Evolutionary conservation across 2,888 invertebrate species (phyloP).

Genomic region (Sarcophaga caerulescens): DNA sequence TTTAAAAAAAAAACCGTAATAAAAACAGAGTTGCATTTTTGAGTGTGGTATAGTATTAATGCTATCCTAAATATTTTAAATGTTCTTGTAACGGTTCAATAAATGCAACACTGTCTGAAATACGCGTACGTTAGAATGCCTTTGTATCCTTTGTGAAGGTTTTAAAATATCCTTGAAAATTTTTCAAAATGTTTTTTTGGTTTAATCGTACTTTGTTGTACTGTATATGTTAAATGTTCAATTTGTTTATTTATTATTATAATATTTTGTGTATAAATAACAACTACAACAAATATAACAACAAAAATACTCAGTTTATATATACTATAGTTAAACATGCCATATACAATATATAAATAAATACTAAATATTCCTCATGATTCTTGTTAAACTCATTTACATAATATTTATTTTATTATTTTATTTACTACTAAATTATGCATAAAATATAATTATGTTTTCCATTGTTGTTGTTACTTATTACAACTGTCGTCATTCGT

Average conservation of each 20-base stretch:
- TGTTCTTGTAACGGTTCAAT: too few species aligned
- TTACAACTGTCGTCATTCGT: neutral
- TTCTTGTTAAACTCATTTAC: constrained; percentile 43
- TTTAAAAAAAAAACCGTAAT: too few species aligned
- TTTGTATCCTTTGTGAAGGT: too few species aligned
- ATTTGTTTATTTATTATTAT: neutral
- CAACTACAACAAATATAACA: constrained; percentile 9
- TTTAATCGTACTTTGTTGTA: neutral
- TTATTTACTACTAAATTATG: constrained; percentile 43
- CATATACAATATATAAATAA: neutral
- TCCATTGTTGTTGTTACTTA: neutral
- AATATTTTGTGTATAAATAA: constrained; percentile 26
- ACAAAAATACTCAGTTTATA: neutral
- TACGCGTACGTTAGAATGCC: too few species aligned
- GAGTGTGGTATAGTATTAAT: too few species aligned
- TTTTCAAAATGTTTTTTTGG: too few species aligned
- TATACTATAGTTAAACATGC: neutral
- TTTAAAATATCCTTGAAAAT: too few species aligned
- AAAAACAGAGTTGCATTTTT: neutral
- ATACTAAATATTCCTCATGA: constrained; percentile 13
- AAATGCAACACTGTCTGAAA: too few species aligned
- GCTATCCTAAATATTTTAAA: too few species aligned
- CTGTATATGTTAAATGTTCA: neutral
- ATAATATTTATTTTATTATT: constrained; percentile 27
- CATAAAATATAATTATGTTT: constrained; percentile 49